Base-by-base conservation (phyloP, 1,140 invertebrate genomes). In the Eurosta solidaginis region DNA sequence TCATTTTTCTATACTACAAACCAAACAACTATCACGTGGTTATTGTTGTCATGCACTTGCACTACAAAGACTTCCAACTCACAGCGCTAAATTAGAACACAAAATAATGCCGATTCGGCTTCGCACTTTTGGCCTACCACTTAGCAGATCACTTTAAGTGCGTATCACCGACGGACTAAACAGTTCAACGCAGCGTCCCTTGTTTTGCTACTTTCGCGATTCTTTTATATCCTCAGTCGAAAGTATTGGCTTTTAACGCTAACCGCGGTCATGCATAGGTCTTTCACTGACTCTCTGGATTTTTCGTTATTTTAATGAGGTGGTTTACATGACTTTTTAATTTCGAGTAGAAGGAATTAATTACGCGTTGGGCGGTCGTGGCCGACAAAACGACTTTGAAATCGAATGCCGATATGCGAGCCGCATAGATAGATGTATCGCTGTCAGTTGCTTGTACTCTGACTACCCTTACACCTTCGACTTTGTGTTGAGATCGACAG, bases 311-410 rank as follows among this genome's bases (percentile, higher is more conserved):
- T 86, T 86, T 86, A 86, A 86, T 86, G 83, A 86, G 84, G 83
- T 84, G 82, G 84, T 85, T 81, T 83, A 86, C 84, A 86, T 86
- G 84, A 86, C 84, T 86, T 86, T 86, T 86, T 86, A 86, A 86
- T 86, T 86, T 86, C 84, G 84, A 84, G 84, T 81, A 84, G 84
- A 86, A 82, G 83, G 84, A 86, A 86, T 86, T 86, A 86, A 86
- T 86, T 86, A 86, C 84, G 82, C 83, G 81, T 83, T 86, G 84
- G 84, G 84, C 84, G 84, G 84, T 85, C 84, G 78, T 77, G 29
- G 74, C 59, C 78, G 59, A 29, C 59, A 20, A 40, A 68, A 42
- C 27, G n/a, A 40, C 59, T 68, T 68, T 68, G 59, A 68, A 68
- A 68, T 68, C 33, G 59, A 68, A 33, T n/a, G n/a, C n/a, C n/a